Evolutionary conservation across 2,797 vertebrate genomes (phyloP).

Genomic region (Syngnathus rostellatus): DNA sequence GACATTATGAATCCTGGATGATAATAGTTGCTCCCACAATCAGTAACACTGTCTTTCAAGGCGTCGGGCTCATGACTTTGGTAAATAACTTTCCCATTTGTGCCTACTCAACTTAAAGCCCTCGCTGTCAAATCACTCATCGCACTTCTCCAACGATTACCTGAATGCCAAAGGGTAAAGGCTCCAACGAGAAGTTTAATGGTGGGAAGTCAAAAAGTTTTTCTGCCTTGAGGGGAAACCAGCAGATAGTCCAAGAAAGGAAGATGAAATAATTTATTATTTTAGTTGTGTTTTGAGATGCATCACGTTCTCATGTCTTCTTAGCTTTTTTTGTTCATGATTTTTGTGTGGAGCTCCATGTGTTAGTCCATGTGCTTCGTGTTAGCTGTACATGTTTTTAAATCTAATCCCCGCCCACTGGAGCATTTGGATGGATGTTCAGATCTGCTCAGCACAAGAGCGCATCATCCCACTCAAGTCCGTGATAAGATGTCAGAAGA

Average conservation of each 20-base stretch:
- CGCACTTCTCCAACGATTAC: neutral
- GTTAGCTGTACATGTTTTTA: neutral
- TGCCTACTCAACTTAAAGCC: neutral
- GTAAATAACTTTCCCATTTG: neutral
- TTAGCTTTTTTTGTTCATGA: neutral
- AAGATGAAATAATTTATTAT: neutral
- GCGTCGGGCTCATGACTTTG: neutral
- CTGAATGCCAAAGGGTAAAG: constrained; percentile 1
- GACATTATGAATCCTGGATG: neutral
- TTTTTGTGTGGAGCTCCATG: neutral
- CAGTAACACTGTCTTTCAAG: neutral
- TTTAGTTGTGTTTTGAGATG: neutral
- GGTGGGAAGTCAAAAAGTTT: neutral
- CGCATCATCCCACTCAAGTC: too few relatives aligned
- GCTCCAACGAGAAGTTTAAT: neutral
- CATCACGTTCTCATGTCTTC: neutral
- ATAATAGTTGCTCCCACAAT: neutral
- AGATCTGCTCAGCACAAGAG: neutral
- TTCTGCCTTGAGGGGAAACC: neutral
- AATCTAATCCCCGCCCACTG: neutral
- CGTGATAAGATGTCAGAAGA: too few relatives aligned
- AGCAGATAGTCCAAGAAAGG: neutral
- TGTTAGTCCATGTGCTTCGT: neutral
- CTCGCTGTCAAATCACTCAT: neutral
- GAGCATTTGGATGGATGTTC: neutral